Percentiles rank a stretch among this genome's conserved stretches.
Conservation (phyloP, 2,113 vertebrate species). For the Eptesicus fuscus region DNA sequence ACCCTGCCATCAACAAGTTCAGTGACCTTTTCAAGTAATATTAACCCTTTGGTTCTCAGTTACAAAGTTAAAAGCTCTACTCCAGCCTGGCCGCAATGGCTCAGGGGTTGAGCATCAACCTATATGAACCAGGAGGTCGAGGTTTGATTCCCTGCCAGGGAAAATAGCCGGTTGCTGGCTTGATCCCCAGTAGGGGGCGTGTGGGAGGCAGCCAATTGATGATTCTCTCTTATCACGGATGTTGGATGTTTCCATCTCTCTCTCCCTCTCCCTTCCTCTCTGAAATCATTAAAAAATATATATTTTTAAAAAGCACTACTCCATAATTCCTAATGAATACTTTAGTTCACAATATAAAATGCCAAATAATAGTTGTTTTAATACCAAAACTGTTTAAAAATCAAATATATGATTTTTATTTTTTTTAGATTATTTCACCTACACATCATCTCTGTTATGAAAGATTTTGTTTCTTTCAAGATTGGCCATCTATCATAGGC, state of each 20-base stretch:
- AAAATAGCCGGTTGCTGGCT: too few relatives aligned
- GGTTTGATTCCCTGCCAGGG: too few relatives aligned
- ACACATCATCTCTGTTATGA: not conserved
- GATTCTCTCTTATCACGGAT: too few relatives aligned
- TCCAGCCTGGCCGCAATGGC: not conserved
- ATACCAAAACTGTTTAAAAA: not conserved
- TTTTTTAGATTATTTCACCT: not conserved
- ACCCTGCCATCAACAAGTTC: not conserved
- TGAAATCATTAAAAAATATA: too few relatives aligned
- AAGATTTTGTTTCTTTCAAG: not conserved
- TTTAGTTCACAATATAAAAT: not conserved
- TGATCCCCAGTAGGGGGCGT: too few relatives aligned
- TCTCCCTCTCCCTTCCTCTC: too few relatives aligned
- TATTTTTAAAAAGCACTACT: not conserved
- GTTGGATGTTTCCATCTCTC: too few relatives aligned
- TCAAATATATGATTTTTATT: not conserved
- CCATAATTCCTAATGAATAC: not conserved
- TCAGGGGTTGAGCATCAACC: too few relatives aligned
- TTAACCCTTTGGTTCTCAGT: not conserved
- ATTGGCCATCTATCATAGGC: not conserved
- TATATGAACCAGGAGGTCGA: too few relatives aligned
- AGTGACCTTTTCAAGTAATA: not conserved
- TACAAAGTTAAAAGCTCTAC: not conserved
- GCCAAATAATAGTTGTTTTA: not conserved
- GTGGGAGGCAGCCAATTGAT: too few relatives aligned